These are phyloP conservation scores for Drymodes brunneopygia DNA, from an alignment of 2,113 vertebrate species.

Conservation along the genomic window DNA sequence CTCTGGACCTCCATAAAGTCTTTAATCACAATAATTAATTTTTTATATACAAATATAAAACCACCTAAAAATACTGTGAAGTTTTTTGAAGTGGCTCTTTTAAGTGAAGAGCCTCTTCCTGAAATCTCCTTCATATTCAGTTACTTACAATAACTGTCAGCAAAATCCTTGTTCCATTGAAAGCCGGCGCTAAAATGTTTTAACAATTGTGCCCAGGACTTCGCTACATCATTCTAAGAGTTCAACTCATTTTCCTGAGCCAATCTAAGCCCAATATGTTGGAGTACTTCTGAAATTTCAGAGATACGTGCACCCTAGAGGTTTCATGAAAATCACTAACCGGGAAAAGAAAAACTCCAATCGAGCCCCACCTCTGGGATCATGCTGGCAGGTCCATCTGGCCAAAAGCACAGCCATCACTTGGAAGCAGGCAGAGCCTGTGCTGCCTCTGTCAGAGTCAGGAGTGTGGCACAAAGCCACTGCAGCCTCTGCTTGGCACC, in stretches of 20 bases:
- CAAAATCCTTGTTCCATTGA: background rate
- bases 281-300: background rate
- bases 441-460: background rate
- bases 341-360: background rate
- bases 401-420: background rate
- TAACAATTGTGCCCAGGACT: background rate
- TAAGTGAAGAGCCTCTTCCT: background rate
- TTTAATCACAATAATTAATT: background rate
- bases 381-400: background rate
- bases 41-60: background rate
- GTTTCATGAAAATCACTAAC: background rate
- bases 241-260: background rate
- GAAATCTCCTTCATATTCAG: background rate
- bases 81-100: background rate
- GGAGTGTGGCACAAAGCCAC: background rate
- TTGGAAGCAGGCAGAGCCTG: background rate
- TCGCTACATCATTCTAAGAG: background rate
- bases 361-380: background rate
- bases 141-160: background rate
- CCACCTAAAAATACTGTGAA: background rate
- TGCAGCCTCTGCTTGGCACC: background rate
- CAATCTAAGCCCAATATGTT: background rate
- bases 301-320: background rate
- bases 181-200: background rate
- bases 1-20: background rate